These are phyloP conservation scores for Octomys mimax DNA, from an alignment of 2,797 vertebrate genomes.

Conservation along the genomic window DNA sequence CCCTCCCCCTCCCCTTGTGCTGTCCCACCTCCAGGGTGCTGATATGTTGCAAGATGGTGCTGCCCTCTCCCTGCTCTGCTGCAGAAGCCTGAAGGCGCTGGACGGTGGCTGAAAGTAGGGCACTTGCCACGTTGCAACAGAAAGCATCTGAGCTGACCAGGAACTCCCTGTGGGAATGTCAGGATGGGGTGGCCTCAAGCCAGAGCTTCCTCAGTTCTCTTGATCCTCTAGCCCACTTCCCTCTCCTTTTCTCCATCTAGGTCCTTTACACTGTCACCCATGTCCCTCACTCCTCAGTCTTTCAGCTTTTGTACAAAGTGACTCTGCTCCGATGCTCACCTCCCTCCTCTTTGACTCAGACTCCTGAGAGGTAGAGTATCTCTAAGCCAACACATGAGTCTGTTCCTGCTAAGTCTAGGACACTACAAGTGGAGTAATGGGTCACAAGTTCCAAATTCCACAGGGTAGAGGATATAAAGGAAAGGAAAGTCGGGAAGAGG, in stretches of 20 bases:
- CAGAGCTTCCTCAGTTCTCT: neutral
- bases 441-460: neutral
- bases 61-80: slow-evolving; percentile 78
- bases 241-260: neutral
- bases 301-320: neutral
- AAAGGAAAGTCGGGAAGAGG: neutral
- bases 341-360: neutral
- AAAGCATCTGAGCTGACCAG: slow-evolving; percentile 86
- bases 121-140: slow-evolving; percentile 83
- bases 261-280: neutral
- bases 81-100: slow-evolving; percentile 83
- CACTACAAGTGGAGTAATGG: neutral
- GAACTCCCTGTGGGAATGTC: slow-evolving; percentile 87
- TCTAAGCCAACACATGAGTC: neutral
- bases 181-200: neutral
- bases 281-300: neutral
- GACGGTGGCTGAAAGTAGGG: slow-evolving; percentile 86
- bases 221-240: neutral
- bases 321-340: neutral
- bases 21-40: slow-evolving; percentile 84
- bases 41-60: slow-evolving; percentile 86
- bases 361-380: neutral
- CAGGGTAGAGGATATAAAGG: neutral
- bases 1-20: neutral
- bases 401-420: neutral